Evolutionary conservation across 2,113 vertebrate genomes (phyloP).

Genomic region (Halcyon senegalensis): DNA sequence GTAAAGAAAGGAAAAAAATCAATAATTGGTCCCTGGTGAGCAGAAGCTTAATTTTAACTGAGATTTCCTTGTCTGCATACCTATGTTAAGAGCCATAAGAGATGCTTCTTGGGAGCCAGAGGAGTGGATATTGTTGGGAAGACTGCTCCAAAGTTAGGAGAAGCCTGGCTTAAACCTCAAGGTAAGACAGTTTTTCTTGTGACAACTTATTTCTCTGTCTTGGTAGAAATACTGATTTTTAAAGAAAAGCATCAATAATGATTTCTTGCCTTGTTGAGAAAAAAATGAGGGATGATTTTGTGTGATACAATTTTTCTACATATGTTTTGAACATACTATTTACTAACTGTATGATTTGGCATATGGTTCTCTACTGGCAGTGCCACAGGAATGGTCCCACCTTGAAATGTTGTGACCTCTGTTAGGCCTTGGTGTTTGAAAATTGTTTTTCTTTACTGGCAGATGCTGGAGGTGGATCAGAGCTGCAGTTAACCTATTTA

Average conservation of each 20-base stretch:
- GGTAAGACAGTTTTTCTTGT: not conserved
- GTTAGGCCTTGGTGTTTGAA: not conserved
- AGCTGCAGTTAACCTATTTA: slow-evolving; percentile 34
- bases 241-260: not conserved
- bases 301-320: not conserved
- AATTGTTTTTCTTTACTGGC: slow-evolving; percentile 15
- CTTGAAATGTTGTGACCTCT: not conserved
- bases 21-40: not conserved
- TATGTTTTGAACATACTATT: not conserved
- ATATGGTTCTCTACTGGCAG: not conserved
- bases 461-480: slow-evolving; percentile 43
- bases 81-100: not conserved
- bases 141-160: not conserved
- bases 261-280: not conserved
- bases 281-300: not conserved
- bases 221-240: not conserved
- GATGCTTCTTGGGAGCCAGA: not conserved
- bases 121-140: not conserved
- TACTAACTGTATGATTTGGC: slow-evolving; percentile 31
- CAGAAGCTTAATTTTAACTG: slow-evolving; percentile 7
- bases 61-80: not conserved
- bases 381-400: not conserved
- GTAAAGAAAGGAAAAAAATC: not conserved
- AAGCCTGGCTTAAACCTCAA: not conserved
- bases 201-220: not conserved